phyloP scores from a whole-genome alignment of 2,888 invertebrate species.

The Choristoneura rosaceana region DNA sequence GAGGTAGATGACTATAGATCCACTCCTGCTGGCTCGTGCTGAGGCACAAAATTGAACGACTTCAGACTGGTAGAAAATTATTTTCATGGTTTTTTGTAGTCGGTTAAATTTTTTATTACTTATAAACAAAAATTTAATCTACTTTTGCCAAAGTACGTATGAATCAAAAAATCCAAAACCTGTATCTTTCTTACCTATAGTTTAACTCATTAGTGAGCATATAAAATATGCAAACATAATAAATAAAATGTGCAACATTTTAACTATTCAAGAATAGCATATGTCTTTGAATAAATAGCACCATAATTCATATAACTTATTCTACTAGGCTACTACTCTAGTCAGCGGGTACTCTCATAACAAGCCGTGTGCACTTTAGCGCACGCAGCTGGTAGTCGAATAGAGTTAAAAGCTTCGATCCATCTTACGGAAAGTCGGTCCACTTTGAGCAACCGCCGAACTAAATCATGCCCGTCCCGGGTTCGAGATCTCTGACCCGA shows the following conservation, averaged over 20 bases:
- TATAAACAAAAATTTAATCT: too few species aligned
- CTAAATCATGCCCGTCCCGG: constrained; percentile 69
- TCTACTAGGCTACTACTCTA: constrained; percentile 43
- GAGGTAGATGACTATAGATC: too few species aligned
- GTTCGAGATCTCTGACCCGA: constrained; percentile 71
- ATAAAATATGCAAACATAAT: neutral
- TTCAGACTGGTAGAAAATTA: too few species aligned
- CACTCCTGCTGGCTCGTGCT: too few species aligned
- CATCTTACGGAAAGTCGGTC: constrained; percentile 76
- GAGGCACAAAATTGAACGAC: too few species aligned
- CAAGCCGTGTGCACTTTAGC: constrained; percentile 56
- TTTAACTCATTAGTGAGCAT: neutral
- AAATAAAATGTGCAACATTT: neutral
- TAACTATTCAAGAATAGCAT: neutral
- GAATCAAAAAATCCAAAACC: neutral
- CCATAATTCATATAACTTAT: constrained; percentile 62
- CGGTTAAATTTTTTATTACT: too few species aligned
- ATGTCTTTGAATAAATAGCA: neutral
- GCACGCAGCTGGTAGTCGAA: constrained; percentile 71
- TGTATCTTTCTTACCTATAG: neutral
- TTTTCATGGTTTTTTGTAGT: too few species aligned
- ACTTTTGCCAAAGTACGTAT: too few species aligned
- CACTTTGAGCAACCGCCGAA: constrained; percentile 74
- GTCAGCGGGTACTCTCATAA: constrained; percentile 66
- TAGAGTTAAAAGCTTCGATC: constrained; percentile 81